Percentiles rank a stretch among this genome's conserved stretches.
These are phyloP conservation scores for Reinhardtius hippoglossoides DNA, from an alignment of 2,113 vertebrate genomes.

Conservation along the genomic window DNA sequence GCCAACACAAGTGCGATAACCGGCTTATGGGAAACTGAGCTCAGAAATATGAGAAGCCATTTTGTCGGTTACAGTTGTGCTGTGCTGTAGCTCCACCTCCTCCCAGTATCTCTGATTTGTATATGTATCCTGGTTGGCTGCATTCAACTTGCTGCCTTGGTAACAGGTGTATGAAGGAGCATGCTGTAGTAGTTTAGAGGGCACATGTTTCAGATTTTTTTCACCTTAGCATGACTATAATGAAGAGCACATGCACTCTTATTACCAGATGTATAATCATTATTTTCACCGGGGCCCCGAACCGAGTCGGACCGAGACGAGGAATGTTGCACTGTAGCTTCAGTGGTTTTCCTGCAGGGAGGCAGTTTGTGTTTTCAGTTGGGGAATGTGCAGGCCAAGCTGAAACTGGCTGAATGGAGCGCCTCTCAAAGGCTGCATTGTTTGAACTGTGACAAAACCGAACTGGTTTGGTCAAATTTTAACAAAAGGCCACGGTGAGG, in stretches of 20 bases:
- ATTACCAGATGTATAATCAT: constrained; percentile 35
- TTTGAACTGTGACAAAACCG: constrained; percentile 72
- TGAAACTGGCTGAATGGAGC: constrained; percentile 60
- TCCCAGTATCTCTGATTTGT: constrained; percentile 29
- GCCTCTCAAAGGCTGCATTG: constrained; percentile 74
- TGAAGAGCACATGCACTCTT: constrained; percentile 7
- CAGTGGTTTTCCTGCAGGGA: constrained; percentile 56
- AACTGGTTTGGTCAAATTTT: constrained; percentile 68
- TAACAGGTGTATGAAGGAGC: constrained; percentile 42
- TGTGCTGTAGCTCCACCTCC: constrained; percentile 41
- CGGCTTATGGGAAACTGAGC: constrained; percentile 44
- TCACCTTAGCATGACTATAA: constrained; percentile 12
- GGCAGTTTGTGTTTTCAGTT: constrained; percentile 69
- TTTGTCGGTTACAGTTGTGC: constrained; percentile 39
- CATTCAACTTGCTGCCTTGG: constrained; percentile 58
- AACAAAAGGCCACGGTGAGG: constrained; percentile 44
- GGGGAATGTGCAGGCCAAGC: constrained; percentile 65
- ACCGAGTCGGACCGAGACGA: constrained; percentile 13
- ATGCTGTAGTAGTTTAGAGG: constrained; percentile 35
- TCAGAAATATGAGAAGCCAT: constrained; percentile 45
- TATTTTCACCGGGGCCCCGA: not conserved
- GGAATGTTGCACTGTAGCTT: constrained; percentile 62
- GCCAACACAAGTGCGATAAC: constrained; percentile 67
- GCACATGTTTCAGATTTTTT: constrained; percentile 28
- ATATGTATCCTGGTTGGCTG: constrained; percentile 45